Evolutionary conservation across 2,797 vertebrate species (phyloP), one percentile per base, ranked within the genome.

Genomic region (Brachymystax lenok): DNA sequence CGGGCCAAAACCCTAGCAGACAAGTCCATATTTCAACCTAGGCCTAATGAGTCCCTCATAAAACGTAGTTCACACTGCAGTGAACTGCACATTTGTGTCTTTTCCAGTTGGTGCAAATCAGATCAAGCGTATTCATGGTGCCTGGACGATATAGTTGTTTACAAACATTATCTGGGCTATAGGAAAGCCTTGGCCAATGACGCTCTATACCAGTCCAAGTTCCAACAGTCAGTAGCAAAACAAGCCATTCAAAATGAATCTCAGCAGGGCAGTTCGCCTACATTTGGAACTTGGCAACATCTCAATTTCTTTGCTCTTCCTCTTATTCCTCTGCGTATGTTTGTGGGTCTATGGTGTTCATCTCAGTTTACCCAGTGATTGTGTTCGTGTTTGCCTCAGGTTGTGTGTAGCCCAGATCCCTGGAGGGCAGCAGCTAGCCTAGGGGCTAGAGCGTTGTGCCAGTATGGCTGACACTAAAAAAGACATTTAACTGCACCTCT

Each of bases 281-380:
- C 2, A 27, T 64, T 24, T 24, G 24, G 61, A n/a, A 63, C 19
- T 27, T 64, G 24, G 3, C 61, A 28, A 27, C 16, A 2, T 28
- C 28, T 28, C 27, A 19, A 71, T 35, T 61, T 7, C 13, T 35
- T 51, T 6, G 27, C 67, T 59, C 56, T 1, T 24, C 24, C 24
- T 59, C 56, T 1, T 59, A 12, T 28, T 28, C 27, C 46, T 28
- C 46, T 71, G 27, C 14, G n/a, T 13, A 13, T 28, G 30, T 77
- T 80, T 74, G 66, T 50, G 63, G 80, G 52, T 67, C 74, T 64
- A 24, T 75, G 63, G 77, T 77, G 70, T 70, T 82, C 17, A 69
- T 79, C 83, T 86, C 69, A 74, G 63, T 81, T 86, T 84, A 77
- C 71, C 82, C 83, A 51, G 80, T 54, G 80, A 75, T 69, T 84